Conservation (phyloP, 2,888 invertebrate species). For the Drosophila nr. fundita region DNA sequence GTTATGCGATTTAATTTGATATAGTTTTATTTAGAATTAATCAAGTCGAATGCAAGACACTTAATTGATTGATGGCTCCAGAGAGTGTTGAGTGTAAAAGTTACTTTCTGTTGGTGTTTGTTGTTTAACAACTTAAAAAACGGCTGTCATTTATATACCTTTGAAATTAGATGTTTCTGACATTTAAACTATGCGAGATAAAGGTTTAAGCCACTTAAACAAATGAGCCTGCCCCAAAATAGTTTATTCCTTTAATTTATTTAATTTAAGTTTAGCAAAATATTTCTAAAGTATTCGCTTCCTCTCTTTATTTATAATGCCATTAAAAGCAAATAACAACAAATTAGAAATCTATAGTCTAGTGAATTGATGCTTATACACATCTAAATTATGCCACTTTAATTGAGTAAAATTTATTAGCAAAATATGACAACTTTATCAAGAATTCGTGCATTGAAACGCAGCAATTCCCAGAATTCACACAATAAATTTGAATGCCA, state of each 20-base stretch:
- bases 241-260: too few species aligned
- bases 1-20: constrained; percentile 24
- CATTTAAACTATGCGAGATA: neutral
- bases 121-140: neutral
- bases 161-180: neutral
- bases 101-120: neutral
- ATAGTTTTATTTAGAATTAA: constrained; percentile 11
- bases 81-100: neutral
- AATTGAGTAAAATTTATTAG: too few species aligned
- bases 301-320: neutral
- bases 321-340: neutral
- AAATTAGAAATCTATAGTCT: neutral
- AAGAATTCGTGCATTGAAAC: neutral
- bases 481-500: neutral
- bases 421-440: too few species aligned
- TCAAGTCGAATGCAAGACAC: constrained; percentile 9
- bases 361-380: neutral
- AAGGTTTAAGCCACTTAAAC: neutral
- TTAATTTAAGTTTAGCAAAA: neutral
- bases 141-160: neutral
- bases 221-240: too few species aligned
- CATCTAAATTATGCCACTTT: too few species aligned
- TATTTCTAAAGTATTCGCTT: neutral
- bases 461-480: neutral
- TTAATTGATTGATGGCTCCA: neutral